Conservation (phyloP, 2,888 invertebrate genomes). For the Agrypnus murinus region DNA sequence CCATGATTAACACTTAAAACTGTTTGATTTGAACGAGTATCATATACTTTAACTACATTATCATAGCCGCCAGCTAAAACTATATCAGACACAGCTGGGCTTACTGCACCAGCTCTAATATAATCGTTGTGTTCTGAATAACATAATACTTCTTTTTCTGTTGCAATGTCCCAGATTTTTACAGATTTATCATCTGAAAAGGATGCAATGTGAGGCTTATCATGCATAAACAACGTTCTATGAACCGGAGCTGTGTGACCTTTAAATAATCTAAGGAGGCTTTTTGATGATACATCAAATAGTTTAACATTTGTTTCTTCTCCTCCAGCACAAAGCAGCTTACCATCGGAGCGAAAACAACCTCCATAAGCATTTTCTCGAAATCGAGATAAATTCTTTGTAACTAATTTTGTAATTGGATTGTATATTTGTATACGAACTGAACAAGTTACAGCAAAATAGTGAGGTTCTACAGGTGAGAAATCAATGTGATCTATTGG, state of each 20-base stretch:
- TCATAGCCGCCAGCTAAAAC: slow-evolving; percentile 93
- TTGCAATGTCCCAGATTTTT: slow-evolving; percentile 93
- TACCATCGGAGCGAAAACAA: slow-evolving; percentile 86
- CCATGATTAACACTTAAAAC: slow-evolving; percentile 88
- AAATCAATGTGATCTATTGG: slow-evolving; percentile 94
- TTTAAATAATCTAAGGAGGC: slow-evolving; percentile 87
- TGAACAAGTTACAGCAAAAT: slow-evolving; percentile 95
- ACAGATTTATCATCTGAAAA: slow-evolving; percentile 94
- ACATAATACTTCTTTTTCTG: slow-evolving; percentile 81
- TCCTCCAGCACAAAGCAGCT: slow-evolving; percentile 90
- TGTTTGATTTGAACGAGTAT: slow-evolving; percentile 82
- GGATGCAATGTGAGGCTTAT: slow-evolving; percentile 86
- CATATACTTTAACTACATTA: slow-evolving; percentile 90
- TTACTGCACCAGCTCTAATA: slow-evolving; percentile 87
- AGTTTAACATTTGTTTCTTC: slow-evolving; percentile 91
- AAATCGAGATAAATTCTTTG: slow-evolving; percentile 88
- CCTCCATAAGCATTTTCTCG: slow-evolving; percentile 91
- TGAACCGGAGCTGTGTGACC: slow-evolving; percentile 89
- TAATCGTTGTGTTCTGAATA: slow-evolving; percentile 86
- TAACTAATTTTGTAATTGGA: slow-evolving; percentile 87
- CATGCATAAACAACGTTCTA: slow-evolving; percentile 86
- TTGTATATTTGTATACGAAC: slow-evolving; percentile 91
- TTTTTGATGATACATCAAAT: slow-evolving; percentile 90
- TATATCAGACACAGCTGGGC: slow-evolving; percentile 83
- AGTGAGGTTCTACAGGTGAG: slow-evolving; percentile 90